Base-by-base conservation (phyloP, 2,113 vertebrate species). In the Stictonetta naevosa region DNA sequence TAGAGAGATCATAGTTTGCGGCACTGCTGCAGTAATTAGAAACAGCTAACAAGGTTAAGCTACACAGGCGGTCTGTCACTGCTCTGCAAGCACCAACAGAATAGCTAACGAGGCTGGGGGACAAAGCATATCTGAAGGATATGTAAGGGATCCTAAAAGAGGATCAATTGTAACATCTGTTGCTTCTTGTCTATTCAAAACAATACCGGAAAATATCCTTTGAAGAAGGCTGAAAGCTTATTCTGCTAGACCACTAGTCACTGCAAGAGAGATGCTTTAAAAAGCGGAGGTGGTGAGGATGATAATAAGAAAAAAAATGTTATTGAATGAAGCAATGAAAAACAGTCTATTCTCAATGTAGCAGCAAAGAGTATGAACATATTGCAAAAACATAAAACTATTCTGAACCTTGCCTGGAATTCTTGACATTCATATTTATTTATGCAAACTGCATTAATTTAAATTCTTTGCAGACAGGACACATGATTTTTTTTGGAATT, bases 391-490 rank as follows among this genome's bases (percentile, higher is more conserved):
- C 56, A 83, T 40, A 64, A 86, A 96, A 77, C 62, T 89, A 73
- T 90, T 86, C 58, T 25, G 86, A 48, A 46, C 64, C 67, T 86
- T 90, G 46, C 66, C 63, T 94, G 68, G 64, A 90, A 88, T 88
- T 77, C 48, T 63, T 92, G 67, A 63, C 55, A 84, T 96, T 89
- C 77, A 53, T 95, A 93, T 96, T 97, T 97, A 94, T 96, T 97
- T 95, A 96, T 92, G 95, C 80, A 97, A 90, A 96, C 66, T 48
- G 42, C 15, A 44, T 93, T 96, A 87, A 84, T 95, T 94, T 96
- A 90, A 97, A 96, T 96, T 97, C 85, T 89, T 93, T 94, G 63
- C 74, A 95, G 90, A 75, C 17, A 56, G 34, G 77, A 40, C 81
- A 90, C 86, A 92, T 78, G 77, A 91, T 96, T 90, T 90, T 88